These are phyloP conservation scores for Piprites chloris DNA, from an alignment of 2,113 vertebrate species.

Conservation along the genomic window DNA sequence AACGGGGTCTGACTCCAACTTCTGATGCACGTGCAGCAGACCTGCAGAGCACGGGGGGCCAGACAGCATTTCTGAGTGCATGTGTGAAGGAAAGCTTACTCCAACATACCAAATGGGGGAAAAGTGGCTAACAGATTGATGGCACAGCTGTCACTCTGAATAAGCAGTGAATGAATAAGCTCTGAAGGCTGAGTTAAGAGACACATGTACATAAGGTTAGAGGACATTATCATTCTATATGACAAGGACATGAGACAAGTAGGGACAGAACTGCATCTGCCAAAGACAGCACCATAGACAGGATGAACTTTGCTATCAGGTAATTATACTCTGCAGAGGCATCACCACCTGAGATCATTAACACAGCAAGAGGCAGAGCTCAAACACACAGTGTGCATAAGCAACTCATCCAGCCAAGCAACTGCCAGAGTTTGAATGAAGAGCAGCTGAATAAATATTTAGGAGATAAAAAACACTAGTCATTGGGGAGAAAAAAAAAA, in stretches of 20 bases:
- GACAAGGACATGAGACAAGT: not conserved
- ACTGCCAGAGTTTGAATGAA: not conserved
- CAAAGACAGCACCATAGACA: not conserved
- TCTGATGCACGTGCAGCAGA: not conserved
- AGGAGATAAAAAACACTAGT: not conserved
- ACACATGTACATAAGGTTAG: not conserved
- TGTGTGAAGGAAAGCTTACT: not conserved
- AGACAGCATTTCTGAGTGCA: not conserved
- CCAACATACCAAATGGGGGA: not conserved
- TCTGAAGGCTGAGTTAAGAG: not conserved
- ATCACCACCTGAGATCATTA: not conserved
- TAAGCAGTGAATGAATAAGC: not conserved
- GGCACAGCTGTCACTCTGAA: conserved; percentile 12
- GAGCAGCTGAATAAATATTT: not conserved
- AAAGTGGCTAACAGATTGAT: not conserved
- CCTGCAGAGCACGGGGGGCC: not conserved
- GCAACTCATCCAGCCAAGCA: not conserved
- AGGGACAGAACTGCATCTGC: not conserved
- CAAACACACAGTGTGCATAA: not conserved
- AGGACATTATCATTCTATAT: not conserved
- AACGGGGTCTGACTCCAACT: not conserved
- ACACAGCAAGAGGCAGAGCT: not conserved
- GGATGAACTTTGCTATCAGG: not conserved
- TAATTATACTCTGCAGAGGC: not conserved
- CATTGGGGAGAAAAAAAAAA: not conserved